phyloP scores from a whole-genome alignment of 2,113 vertebrate species.

The Ochotona princeps region DNA sequence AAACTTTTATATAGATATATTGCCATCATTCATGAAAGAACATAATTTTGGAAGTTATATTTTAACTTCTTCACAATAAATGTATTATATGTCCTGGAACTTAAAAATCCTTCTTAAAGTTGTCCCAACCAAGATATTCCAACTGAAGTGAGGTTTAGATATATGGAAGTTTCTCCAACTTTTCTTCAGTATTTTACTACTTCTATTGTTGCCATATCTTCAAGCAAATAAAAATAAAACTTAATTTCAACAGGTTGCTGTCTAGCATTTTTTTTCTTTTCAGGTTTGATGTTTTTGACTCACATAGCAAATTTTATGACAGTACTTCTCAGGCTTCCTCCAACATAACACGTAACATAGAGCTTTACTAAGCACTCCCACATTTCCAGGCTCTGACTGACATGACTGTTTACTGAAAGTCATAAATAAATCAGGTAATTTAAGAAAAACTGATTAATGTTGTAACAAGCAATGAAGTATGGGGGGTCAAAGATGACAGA shows the following conservation, averaged over 20 bases:
- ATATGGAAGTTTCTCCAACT: not conserved
- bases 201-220: not conserved
- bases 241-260: constrained; percentile 17
- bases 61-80: not conserved
- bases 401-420: not conserved
- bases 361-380: not conserved
- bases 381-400: not conserved
- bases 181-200: not conserved
- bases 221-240: not conserved
- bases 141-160: not conserved
- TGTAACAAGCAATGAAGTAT: not conserved
- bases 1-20: not conserved
- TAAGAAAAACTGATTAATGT: not conserved
- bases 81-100: not conserved
- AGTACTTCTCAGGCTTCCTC: not conserved
- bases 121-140: not conserved
- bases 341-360: not conserved
- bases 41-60: not conserved
- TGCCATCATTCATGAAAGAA: not conserved
- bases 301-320: constrained; percentile 11
- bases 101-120: constrained; percentile 13
- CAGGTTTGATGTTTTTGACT: constrained; percentile 34
- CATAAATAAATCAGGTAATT: not conserved
- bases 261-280: not conserved
- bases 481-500: not conserved